phyloP scores from a whole-genome alignment of 2,113 vertebrate species.

The Condylura cristata region DNA sequence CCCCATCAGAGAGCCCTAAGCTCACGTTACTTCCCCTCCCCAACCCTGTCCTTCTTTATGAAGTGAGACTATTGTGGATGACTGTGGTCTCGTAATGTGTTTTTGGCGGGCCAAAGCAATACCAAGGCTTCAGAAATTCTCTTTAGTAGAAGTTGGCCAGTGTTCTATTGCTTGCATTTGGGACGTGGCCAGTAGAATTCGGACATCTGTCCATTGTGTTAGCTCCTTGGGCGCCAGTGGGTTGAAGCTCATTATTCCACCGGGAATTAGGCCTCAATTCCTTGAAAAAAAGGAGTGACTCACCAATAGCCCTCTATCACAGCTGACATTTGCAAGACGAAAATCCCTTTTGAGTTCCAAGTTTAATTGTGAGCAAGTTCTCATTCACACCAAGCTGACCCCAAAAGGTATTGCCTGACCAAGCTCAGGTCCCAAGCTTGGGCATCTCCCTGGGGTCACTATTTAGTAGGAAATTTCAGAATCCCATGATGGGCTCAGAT shows the following conservation, averaged over 20 bases:
- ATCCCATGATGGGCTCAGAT: neutral
- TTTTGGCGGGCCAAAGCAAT: conserved; percentile 76
- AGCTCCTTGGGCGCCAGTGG: conserved; percentile 69
- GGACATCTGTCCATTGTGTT: conserved; percentile 83
- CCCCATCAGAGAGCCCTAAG: conserved; percentile 64
- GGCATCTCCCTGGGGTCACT: neutral
- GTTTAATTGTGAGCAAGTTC: conserved; percentile 18
- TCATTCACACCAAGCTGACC: conserved; percentile 21
- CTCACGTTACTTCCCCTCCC: conserved; percentile 72
- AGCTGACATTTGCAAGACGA: conserved; percentile 62
- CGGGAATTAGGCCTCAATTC: conserved; percentile 62
- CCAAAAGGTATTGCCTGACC: neutral
- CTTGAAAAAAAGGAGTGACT: conserved; percentile 58
- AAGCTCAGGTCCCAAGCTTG: neutral
- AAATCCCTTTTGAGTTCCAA: conserved; percentile 58
- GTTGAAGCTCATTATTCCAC: conserved; percentile 64
- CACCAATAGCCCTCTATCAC: conserved; percentile 43
- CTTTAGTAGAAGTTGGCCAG: conserved; percentile 65
- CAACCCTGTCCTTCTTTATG: conserved; percentile 70
- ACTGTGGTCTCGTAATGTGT: conserved; percentile 63
- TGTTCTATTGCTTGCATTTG: conserved; percentile 79
- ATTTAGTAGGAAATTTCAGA: neutral
- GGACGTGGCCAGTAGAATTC: conserved; percentile 75
- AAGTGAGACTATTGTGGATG: conserved; percentile 76
- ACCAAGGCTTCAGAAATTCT: conserved; percentile 80